These are phyloP conservation scores for Eugnorisma glareosa DNA, from an alignment of 2,888 invertebrate species.

Conservation along the genomic window DNA sequence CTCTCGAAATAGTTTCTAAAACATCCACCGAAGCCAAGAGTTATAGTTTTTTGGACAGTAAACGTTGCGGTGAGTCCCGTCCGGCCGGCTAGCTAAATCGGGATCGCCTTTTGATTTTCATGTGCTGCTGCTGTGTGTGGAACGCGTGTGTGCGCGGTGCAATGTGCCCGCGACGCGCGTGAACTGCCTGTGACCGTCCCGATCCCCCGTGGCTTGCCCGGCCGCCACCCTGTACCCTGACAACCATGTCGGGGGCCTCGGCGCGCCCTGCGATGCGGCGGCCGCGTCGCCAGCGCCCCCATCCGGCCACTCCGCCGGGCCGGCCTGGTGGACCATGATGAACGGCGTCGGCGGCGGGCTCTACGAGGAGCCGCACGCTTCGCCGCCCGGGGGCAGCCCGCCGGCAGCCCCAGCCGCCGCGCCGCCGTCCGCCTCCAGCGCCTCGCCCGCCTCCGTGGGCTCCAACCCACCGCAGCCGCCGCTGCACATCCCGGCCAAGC, in stretches of 20 bases:
- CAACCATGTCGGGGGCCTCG: conserved; percentile 93
- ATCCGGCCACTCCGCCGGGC: conserved; percentile 95
- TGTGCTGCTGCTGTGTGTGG: conserved; percentile 88
- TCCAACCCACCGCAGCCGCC: conserved; percentile 94
- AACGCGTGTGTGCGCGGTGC: conserved; percentile 89
- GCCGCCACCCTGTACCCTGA: conserved; percentile 95
- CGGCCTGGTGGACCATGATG: conserved; percentile 96
- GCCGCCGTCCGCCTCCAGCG: conserved; percentile 90
- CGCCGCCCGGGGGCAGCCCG: conserved; percentile 91
- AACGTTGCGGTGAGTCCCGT: conserved; percentile 80
- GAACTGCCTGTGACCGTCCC: conserved; percentile 86
- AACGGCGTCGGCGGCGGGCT: conserved; percentile 94
- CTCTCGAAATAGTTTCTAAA: conserved; percentile 65
- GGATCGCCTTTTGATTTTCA: conserved; percentile 90
- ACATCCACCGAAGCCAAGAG: conserved; percentile 61
- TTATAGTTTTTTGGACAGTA: conserved; percentile 73
- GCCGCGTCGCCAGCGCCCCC: conserved; percentile 94
- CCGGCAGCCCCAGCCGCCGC: conserved; percentile 93
- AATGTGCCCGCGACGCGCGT: conserved; percentile 90
- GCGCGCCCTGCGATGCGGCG: conserved; percentile 92
- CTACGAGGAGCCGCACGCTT: conserved; percentile 93
- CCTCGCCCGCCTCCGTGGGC: conserved; percentile 91
- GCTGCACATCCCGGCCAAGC: conserved; percentile 97
- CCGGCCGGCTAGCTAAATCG: conserved; percentile 88
- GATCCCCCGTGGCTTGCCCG: conserved; percentile 94